A percentile compares a stretch with the other conserved stretches of the same genome.
phyloP scores from a whole-genome alignment of 2,888 invertebrate genomes.

The Troides helena region DNA sequence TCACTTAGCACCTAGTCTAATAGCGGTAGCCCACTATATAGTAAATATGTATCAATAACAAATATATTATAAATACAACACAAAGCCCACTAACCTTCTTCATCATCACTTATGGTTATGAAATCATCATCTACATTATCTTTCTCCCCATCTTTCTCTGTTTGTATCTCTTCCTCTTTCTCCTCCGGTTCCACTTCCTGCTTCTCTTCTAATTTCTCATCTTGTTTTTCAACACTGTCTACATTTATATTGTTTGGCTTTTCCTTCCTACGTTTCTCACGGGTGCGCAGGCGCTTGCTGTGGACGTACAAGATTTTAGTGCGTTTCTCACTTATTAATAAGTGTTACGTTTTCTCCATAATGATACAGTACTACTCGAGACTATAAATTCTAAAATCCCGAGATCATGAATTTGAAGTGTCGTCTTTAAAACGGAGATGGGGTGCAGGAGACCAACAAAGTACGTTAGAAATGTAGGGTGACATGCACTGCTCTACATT shows the following conservation, averaged over 20 bases:
- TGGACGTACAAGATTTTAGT: constrained; percentile 11
- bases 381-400: too few relatives aligned
- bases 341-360: too few relatives aligned
- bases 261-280: constrained; percentile 44
- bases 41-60: too few relatives aligned
- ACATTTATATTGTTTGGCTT: constrained; percentile 34
- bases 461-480: too few relatives aligned
- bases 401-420: too few relatives aligned
- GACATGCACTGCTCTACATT: too few relatives aligned
- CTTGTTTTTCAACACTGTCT: constrained; percentile 30
- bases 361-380: too few relatives aligned
- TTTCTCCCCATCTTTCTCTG: constrained; percentile 37
- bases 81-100: constrained; percentile 66
- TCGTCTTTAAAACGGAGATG: too few relatives aligned
- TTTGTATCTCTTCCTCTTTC: constrained; percentile 25
- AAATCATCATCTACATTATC: constrained; percentile 55
- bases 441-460: too few relatives aligned
- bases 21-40: too few relatives aligned
- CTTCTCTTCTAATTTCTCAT: constrained; percentile 36
- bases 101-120: constrained; percentile 83
- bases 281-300: constrained; percentile 62
- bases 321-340: too few relatives aligned
- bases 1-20: too few relatives aligned
- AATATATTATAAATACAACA: not conserved
- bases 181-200: constrained; percentile 10